These are phyloP conservation scores for Battus philenor DNA, from an alignment of 1,140 invertebrate genomes.

Conservation along the genomic window DNA sequence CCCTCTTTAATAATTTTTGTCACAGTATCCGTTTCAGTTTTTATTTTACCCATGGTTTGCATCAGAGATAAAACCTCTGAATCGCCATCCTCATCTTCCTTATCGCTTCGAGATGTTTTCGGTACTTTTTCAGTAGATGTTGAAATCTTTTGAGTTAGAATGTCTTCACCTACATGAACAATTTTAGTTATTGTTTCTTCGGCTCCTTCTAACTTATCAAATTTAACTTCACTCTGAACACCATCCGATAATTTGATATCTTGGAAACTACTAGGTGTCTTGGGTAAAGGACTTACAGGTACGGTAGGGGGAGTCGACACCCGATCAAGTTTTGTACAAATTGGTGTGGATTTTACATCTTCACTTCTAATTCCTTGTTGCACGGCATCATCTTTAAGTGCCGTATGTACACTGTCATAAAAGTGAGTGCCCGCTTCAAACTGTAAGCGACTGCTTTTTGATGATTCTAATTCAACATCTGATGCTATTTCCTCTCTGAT, in stretches of 20 bases:
- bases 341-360: conserved; percentile 33
- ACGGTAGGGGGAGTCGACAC: conserved; percentile 76
- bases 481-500: conserved; percentile 10
- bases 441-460: too few relatives aligned
- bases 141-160: conserved; percentile 72
- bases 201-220: conserved; percentile 55
- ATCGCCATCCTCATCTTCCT: conserved; percentile 33
- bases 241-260: conserved; percentile 67
- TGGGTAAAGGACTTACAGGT: conserved; percentile 76
- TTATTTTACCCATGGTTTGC: conserved; percentile 72
- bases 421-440: conserved; percentile 36
- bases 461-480: too few relatives aligned
- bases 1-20: conserved; percentile 75
- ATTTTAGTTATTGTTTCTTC: conserved; percentile 72
- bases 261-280: conserved; percentile 50
- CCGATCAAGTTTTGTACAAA: conserved; percentile 45
- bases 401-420: conserved; percentile 54
- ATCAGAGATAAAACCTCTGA: conserved; percentile 52
- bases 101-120: conserved; percentile 39
- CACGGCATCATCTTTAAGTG: conserved; percentile 48
- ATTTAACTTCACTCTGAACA: conserved; percentile 64
- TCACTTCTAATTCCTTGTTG: conserved; percentile 66
- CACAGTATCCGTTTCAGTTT: conserved; percentile 73
- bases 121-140: conserved; percentile 71
- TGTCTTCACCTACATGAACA: conserved; percentile 70